Percentiles rank a stretch among this genome's conserved stretches.
Conservation (phyloP, 2,113 vertebrate species). For the Urocynchramus pylzowi region DNA sequence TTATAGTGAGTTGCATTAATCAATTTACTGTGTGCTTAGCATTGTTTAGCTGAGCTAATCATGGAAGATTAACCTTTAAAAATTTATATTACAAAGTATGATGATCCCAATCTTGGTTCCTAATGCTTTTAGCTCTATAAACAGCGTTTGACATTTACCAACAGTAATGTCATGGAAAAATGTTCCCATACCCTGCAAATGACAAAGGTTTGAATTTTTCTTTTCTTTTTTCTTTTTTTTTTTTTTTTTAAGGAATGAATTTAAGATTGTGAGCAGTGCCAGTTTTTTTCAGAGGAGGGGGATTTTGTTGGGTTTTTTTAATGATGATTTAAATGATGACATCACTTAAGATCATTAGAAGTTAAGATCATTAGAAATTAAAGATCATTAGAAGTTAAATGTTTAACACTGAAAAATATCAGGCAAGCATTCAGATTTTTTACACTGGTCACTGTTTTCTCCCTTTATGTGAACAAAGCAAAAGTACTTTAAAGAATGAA, state of each 20-base stretch:
- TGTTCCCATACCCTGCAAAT: background rate
- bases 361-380: background rate
- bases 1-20: background rate
- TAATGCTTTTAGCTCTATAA: slow-evolving; percentile 49
- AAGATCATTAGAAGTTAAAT: background rate
- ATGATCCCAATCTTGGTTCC: slow-evolving; percentile 1
- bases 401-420: background rate
- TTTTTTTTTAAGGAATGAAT: background rate
- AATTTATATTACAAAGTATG: slow-evolving; percentile 14
- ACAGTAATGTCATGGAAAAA: slow-evolving; percentile 7
- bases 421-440: background rate
- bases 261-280: background rate
- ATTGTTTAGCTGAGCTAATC: slow-evolving; percentile 45
- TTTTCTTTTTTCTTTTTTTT: background rate
- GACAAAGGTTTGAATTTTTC: background rate
- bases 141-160: slow-evolving; percentile 44
- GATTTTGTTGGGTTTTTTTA: background rate
- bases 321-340: background rate
- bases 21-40: slow-evolving; percentile 25
- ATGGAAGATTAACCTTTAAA: slow-evolving; percentile 61
- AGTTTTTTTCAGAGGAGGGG: background rate
- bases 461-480: background rate
- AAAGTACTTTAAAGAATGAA: background rate
- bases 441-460: background rate
- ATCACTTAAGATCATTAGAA: background rate